A percentile compares a stretch with the other conserved stretches of the same genome.
phyloP scores from a whole-genome alignment of 2,113 vertebrate genomes.

The Lycaon pictus region DNA sequence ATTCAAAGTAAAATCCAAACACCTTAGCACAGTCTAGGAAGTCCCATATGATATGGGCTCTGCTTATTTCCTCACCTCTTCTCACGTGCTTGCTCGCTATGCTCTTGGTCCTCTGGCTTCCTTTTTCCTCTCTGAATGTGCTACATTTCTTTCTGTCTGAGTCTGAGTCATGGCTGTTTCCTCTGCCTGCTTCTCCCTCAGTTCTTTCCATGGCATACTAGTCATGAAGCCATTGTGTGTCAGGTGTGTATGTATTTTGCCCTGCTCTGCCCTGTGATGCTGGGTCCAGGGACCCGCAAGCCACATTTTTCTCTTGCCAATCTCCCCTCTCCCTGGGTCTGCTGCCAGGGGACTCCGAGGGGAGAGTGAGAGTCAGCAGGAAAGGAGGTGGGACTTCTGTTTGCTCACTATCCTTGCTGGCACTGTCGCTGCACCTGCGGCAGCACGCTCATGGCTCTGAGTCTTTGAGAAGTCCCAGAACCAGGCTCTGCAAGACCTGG shows the following conservation, averaged over 20 bases:
- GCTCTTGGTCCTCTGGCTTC: not conserved
- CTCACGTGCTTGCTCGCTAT: fast-evolving
- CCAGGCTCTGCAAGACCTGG: not conserved
- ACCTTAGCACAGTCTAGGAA: not conserved
- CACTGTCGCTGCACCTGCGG: too few relatives aligned
- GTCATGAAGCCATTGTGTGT: not conserved
- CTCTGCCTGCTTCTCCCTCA: not conserved
- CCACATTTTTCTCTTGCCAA: not conserved
- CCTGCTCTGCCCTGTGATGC: not conserved
- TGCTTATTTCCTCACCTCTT: too few relatives aligned
- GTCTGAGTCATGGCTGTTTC: not conserved
- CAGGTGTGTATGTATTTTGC: not conserved
- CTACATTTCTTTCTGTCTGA: not conserved
- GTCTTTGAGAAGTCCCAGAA: not conserved
- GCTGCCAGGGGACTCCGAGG: not conserved
- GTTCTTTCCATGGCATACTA: not conserved
- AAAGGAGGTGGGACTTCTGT: not conserved
- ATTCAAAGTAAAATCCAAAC: not conserved
- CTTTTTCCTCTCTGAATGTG: not conserved
- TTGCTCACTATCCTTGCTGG: too few relatives aligned
- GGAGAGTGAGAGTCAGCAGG: not conserved
- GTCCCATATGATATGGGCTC: not conserved
- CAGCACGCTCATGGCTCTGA: not conserved
- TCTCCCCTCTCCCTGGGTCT: not conserved
- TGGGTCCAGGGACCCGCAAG: not conserved